Conservation (phyloP, 1,140 invertebrate species). For the Sinonovacula constricta region DNA sequence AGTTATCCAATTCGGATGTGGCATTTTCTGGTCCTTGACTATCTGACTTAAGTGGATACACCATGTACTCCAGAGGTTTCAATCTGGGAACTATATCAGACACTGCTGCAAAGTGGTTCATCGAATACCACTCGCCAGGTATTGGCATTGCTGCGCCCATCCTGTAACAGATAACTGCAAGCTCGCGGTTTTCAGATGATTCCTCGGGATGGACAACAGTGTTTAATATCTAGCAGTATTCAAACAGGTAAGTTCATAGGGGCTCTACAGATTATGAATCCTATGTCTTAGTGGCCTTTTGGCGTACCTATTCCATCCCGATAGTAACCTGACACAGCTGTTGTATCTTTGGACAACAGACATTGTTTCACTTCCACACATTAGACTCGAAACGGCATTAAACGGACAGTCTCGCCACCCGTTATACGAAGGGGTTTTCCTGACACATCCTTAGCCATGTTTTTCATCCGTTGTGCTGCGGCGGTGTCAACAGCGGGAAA, state of each 20-base stretch:
- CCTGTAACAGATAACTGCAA: neutral
- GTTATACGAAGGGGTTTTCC: neutral
- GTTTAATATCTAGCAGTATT: neutral
- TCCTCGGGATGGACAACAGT: neutral
- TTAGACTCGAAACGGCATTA: conserved; percentile 3
- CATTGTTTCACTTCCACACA: neutral
- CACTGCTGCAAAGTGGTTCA: conserved; percentile 11
- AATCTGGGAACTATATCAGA: neutral
- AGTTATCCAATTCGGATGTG: neutral
- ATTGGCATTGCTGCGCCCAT: neutral
- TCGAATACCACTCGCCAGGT: neutral
- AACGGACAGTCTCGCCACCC: conserved; percentile 8
- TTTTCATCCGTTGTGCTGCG: neutral
- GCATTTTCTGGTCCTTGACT: neutral
- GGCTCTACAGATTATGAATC: neutral
- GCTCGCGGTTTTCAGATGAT: neutral
- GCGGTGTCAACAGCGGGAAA: no score
- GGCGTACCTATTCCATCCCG: neutral
- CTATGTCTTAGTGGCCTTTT: neutral
- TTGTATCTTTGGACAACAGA: conserved; percentile 10
- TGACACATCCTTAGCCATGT: neutral
- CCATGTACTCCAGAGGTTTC: neutral
- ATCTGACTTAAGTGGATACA: neutral
- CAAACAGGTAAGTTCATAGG: neutral
- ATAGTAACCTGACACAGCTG: neutral